Base-by-base conservation (phyloP, 2,888 invertebrate genomes). In the Dicycla oo region DNA sequence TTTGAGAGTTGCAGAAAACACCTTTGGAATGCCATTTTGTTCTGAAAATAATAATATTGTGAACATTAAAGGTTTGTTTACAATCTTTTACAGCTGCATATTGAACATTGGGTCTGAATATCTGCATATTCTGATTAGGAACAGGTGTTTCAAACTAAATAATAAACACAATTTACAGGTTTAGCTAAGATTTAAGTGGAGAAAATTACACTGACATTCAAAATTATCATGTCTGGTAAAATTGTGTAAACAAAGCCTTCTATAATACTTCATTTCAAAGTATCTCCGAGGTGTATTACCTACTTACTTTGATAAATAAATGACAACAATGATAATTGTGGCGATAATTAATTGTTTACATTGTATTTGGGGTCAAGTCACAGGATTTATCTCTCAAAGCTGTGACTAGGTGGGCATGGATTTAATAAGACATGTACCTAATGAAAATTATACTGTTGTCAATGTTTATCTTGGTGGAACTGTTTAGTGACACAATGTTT, bases 1-100 rank as follows among this genome's bases (percentile, higher is more conserved):
- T 89, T 94, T 70, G 92, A 88, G 11, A 91, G 81, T 81, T 89
- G 89, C 51, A 91, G 82, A 10, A 95, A 83, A 83, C 89, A 92
- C 79, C 91, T 89, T 81, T 93, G 95, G 18, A 95, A 86, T 49
- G 91, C 89, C 95, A 95, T 95, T 79, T 85, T 75, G 20, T 74
- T 62, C 88, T 91, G 87, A 71, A 89, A 91, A 69, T 40, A 47
- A 62, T 45, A 80, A 45, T 45, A 23, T 69, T 23, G 18, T 30
- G n/a, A 15, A 20, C 8, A 23, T 66, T 45, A 7, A n/a, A 57
- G 13, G 18, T 11, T 11, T 61, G 18, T 61, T 61, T 61, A 43
- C 8, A 26, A 23, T 5, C 18, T n/a, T n/a, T 15, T 38, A 38
- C 38, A 38, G 7, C 8, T 38, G 7, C 38, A 7, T 15, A 40